Evolutionary conservation across 2,888 invertebrate genomes (phyloP).

Genomic region (Phania funesta): DNA sequence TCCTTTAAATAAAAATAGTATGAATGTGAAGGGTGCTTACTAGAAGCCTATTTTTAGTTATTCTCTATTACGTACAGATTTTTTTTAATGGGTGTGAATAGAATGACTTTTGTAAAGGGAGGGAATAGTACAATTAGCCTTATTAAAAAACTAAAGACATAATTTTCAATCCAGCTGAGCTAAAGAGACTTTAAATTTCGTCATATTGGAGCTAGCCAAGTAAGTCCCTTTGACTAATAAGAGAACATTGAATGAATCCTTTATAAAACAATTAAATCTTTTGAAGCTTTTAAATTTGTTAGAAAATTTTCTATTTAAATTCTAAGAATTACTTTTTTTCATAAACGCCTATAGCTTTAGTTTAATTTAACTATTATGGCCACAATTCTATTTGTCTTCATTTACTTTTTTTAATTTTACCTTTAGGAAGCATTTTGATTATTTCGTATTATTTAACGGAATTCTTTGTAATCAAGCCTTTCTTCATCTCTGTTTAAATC

Average conservation of each 20-base stretch:
- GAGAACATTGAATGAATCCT: background rate
- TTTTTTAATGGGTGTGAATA: too few relatives aligned
- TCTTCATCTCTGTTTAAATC: slow-evolving; percentile 16
- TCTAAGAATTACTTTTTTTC: background rate
- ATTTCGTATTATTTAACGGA: slow-evolving; percentile 28
- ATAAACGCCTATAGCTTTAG: background rate
- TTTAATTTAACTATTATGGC: background rate
- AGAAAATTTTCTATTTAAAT: background rate
- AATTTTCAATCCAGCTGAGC: too few relatives aligned
- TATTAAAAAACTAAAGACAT: too few relatives aligned
- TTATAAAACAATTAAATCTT: background rate
- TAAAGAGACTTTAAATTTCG: too few relatives aligned
- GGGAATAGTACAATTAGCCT: too few relatives aligned
- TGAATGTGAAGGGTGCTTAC: too few relatives aligned
- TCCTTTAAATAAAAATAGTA: too few relatives aligned
- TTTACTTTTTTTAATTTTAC: slow-evolving; percentile 20
- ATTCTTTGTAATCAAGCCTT: slow-evolving; percentile 46
- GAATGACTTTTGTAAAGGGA: too few relatives aligned
- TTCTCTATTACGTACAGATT: too few relatives aligned
- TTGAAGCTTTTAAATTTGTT: background rate
- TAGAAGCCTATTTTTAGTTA: too few relatives aligned
- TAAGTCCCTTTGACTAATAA: too few relatives aligned
- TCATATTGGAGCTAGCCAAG: too few relatives aligned
- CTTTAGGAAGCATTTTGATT: slow-evolving; percentile 64
- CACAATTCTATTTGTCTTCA: slow-evolving; percentile 2